Base-by-base conservation (phyloP, 2,888 invertebrate genomes). In the Bruchidius siliquastri region DNA sequence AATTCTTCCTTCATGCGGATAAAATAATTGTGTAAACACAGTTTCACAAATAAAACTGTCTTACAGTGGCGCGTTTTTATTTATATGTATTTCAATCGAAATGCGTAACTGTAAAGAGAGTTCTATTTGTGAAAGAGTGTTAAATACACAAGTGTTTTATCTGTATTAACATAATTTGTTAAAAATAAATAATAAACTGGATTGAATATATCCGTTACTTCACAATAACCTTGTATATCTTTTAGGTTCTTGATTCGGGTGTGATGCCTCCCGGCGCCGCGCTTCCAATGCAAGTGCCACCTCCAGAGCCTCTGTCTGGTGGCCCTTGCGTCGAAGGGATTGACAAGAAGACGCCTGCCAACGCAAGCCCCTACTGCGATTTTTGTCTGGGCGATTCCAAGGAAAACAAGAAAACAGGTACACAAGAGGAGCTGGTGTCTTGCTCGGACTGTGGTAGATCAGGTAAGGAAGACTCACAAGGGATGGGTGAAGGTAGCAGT, bases 391-490 rank as follows among this genome's bases (percentile, higher is more conserved):
- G 99, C 74, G 96, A 97, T 88, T 94, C 96, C 79, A 90, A 93
- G 72, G 95, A 97, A 88, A 99, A 99, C 89, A 98, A 97, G 89
- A 98, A 98, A 87, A 97, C 98, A 0, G 95, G 95, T 78, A 92
- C 92, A 68, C 94, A 98, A 68, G 99, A 99, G 87, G 95, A 97
- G 86, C 90, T 99, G 76, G 97, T 99, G 75, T 97, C 97, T 77
- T 99, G 99, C 88, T 96, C 98, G 78, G 99, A 99, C 88, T 99
- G 99, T 89, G 99, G 99, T 80, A 92, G 99, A 84, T 97, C 98
- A 90, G 97, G 96, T 96, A 92, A 91, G 91, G 87, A 88, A 79
- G 77, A 3, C 18, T 21, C 8, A 21, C 21, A 76, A 32, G 72
- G 68, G 71, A 72, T 73, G 68, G 71, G 22, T 68, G 22, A 71